A percentile compares a stretch with the other conserved stretches of the same genome.
Evolutionary conservation across 2,888 invertebrate genomes (phyloP).

Genomic region (Synergus gifuensis): DNA sequence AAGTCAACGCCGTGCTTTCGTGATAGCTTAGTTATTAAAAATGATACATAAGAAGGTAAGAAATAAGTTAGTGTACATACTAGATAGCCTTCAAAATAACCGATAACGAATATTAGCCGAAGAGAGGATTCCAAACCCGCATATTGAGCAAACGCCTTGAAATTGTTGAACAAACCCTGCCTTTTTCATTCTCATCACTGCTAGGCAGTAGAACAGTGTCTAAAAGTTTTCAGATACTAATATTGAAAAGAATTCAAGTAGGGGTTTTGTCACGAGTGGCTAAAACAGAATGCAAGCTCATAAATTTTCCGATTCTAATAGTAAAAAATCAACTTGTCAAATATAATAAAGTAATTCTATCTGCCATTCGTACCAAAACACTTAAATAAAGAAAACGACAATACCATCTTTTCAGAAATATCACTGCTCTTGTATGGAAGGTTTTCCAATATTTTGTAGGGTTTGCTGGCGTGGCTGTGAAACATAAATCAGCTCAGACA

Average conservation of each 20-base stretch:
- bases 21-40: slow-evolving; percentile 67
- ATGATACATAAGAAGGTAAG: slow-evolving; percentile 44
- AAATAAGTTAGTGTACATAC: slow-evolving; percentile 35
- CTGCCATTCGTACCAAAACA: no score
- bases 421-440: not conserved
- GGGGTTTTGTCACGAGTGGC: no score
- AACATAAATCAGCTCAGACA: slow-evolving; percentile 37
- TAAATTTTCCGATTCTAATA: no score
- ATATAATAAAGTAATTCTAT: no score
- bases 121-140: slow-evolving; percentile 31
- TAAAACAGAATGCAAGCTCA: no score
- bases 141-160: slow-evolving; percentile 39
- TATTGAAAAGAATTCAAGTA: slow-evolving; percentile 14
- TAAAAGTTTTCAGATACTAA: slow-evolving; percentile 43
- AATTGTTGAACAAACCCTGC: slow-evolving; percentile 21
- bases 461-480: slow-evolving; percentile 59
- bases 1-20: slow-evolving; percentile 69
- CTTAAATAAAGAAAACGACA: slow-evolving; percentile 29
- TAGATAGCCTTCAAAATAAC: slow-evolving; percentile 36
- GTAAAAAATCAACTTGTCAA: no score
- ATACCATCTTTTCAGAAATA: slow-evolving; percentile 21
- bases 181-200: slow-evolving; percentile 9
- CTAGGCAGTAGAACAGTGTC: slow-evolving; percentile 46
- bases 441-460: slow-evolving; percentile 9
- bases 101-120: slow-evolving; percentile 26